Evolutionary conservation across 2,888 invertebrate genomes (phyloP).

Genomic region (Drosophila testacea): DNA sequence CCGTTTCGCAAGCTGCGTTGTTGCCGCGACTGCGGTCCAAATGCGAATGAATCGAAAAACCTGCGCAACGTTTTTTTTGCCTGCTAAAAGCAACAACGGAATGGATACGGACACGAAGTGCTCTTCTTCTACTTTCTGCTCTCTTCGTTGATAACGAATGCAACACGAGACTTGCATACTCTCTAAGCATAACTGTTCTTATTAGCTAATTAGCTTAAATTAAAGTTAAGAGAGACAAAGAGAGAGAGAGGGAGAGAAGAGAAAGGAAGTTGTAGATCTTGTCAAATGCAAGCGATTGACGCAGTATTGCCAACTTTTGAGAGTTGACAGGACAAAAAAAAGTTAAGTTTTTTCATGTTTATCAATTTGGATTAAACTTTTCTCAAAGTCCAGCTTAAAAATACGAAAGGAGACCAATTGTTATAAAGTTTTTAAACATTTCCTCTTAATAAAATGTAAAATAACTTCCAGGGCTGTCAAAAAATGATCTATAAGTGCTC

Average conservation of each 20-base stretch:
- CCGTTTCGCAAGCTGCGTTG: constrained; percentile 65
- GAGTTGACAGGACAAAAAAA: no score
- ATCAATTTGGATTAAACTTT: no score
- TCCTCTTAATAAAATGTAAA: no score
- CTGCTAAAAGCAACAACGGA: constrained; percentile 33
- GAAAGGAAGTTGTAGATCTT: neutral
- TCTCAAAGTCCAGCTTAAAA: no score
- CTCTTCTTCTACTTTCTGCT: neutral
- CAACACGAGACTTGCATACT: constrained; percentile 7
- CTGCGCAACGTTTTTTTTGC: constrained; percentile 56
- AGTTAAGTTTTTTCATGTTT: no score
- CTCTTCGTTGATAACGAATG: neutral
- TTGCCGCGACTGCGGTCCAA: constrained; percentile 65
- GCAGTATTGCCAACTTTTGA: no score
- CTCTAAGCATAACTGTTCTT: constrained; percentile 23
- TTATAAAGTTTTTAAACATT: no score
- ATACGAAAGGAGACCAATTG: no score
- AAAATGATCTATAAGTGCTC: no score
- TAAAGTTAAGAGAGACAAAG: neutral
- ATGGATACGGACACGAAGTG: neutral
- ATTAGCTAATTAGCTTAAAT: constrained; percentile 17
- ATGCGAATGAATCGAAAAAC: constrained; percentile 65
- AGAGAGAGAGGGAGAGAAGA: neutral
- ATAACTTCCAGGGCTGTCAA: no score
- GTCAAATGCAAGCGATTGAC: neutral